These are phyloP conservation scores for Mustela lutreola DNA, from an alignment of 2,113 vertebrate species.

Conservation along the genomic window DNA sequence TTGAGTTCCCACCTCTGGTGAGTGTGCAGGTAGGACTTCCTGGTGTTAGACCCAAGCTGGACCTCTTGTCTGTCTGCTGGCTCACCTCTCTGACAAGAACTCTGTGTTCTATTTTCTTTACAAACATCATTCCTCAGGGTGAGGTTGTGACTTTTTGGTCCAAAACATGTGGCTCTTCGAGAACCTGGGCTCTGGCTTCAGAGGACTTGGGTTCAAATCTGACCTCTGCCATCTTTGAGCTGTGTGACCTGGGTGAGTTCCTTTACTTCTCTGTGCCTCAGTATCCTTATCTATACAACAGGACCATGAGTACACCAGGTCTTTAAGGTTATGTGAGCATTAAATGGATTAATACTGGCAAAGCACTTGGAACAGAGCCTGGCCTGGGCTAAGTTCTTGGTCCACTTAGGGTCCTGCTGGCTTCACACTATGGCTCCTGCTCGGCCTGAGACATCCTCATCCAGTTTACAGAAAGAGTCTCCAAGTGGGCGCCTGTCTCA, in stretches of 20 bases:
- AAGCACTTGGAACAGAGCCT: not conserved
- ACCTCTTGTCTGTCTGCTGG: not conserved
- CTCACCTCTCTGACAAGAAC: not conserved
- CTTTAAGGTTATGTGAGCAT: not conserved
- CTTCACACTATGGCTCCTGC: not conserved
- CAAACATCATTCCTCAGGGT: not conserved
- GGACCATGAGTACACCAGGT: not conserved
- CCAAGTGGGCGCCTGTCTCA: not conserved
- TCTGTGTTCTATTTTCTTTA: not conserved
- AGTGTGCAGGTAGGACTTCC: not conserved
- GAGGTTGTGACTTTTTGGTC: not conserved
- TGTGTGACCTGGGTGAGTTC: not conserved
- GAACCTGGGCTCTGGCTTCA: not conserved
- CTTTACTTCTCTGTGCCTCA: not conserved
- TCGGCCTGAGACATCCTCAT: not conserved
- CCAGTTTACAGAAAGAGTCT: not conserved
- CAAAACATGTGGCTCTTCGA: not conserved
- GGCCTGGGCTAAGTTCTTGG: not conserved
- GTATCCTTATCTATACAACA: not conserved
- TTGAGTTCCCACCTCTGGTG: too few species aligned
- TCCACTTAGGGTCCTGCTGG: not conserved
- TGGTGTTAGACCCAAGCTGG: rapidly evolving
- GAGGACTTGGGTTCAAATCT: not conserved
- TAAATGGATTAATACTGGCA: not conserved
- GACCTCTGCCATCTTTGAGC: not conserved